Percentiles rank a stretch among this genome's conserved stretches.
phyloP scores from a whole-genome alignment of 1,140 invertebrate genomes.

The Drosophila ohnishii region DNA sequence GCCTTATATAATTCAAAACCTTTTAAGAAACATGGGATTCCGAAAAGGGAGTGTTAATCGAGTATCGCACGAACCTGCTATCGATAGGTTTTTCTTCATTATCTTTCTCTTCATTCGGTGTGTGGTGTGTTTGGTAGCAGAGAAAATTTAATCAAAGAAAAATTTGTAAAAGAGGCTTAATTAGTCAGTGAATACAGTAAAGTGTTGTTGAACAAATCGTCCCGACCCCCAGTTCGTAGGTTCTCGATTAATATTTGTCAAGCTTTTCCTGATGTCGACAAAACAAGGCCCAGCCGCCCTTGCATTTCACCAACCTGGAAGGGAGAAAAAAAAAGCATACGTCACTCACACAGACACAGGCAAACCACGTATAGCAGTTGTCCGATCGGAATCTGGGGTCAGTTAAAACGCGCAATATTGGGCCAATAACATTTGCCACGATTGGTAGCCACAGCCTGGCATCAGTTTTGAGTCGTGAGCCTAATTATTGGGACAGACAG shows the following conservation, averaged over 20 bases:
- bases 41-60: background rate
- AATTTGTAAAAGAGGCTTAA: conserved; percentile 42
- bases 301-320: conserved; percentile 50
- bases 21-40: background rate
- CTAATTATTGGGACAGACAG: conserved; percentile 4
- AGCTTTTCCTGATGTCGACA: conserved; percentile 10
- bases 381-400: conserved; percentile 6
- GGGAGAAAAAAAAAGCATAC: conserved; percentile 69
- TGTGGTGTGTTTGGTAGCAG: conserved; percentile 70
- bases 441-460: background rate
- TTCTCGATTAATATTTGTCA: conserved; percentile 1
- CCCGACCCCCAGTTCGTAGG: conserved; percentile 1
- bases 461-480: background rate
- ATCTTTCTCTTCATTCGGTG: conserved; percentile 66
- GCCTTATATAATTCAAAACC: background rate
- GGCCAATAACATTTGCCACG: background rate
- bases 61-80: conserved; percentile 12
- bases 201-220: conserved; percentile 38
- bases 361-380: conserved; percentile 49
- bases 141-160: conserved; percentile 70
- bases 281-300: conserved; percentile 51
- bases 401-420: conserved; percentile 1
- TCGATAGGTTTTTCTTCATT: conserved; percentile 35
- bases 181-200: conserved; percentile 62
- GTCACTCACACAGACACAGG: conserved; percentile 67